A percentile compares a stretch with the other conserved stretches of the same genome.
phyloP scores from a whole-genome alignment of 2,888 invertebrate species.

The Sialis fuliginosa region DNA sequence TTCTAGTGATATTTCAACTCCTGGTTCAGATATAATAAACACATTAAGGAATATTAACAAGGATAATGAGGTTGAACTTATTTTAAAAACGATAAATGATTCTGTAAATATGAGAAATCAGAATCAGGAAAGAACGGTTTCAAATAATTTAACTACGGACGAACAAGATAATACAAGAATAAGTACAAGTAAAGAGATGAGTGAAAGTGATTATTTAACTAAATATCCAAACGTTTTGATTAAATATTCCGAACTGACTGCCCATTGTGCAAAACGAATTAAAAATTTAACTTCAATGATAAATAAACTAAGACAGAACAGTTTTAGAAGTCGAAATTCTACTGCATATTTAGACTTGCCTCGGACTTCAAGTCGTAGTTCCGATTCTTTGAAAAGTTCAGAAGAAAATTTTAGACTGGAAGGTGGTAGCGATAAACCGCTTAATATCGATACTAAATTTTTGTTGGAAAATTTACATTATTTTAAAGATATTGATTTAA shows the following conservation, averaged over 20 bases:
- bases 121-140: background rate
- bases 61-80: background rate
- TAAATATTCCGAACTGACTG: constrained; percentile 32
- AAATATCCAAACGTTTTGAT: constrained; percentile 16
- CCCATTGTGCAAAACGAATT: constrained; percentile 35
- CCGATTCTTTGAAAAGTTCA: background rate
- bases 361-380: background rate
- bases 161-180: background rate
- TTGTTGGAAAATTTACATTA: no score
- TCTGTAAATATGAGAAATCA: background rate
- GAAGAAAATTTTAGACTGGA: no score
- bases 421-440: no score
- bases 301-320: constrained; percentile 37
- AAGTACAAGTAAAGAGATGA: background rate
- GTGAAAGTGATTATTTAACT: background rate
- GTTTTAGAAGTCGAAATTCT: background rate
- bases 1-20: constrained; percentile 28
- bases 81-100: background rate
- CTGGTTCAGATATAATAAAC: constrained; percentile 28
- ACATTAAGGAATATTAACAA: constrained; percentile 20
- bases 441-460: no score
- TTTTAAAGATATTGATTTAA: no score
- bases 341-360: background rate
- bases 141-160: background rate
- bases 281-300: constrained; percentile 35